Evolutionary conservation across 1,140 invertebrate species (phyloP).

Genomic region (Brachionus asplanchnoidis): DNA sequence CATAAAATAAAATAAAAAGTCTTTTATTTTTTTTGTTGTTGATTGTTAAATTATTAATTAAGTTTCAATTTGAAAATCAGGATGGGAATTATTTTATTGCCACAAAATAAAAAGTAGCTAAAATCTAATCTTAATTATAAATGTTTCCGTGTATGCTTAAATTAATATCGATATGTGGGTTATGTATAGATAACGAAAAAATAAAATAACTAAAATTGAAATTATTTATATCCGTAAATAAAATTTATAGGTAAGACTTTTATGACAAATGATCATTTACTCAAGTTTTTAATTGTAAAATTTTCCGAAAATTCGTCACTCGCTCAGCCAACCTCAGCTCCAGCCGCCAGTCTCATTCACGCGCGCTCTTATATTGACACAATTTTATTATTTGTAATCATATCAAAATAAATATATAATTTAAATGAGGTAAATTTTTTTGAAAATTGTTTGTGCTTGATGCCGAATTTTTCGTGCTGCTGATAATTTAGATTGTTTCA

Average conservation of each 20-base stretch:
- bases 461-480: slow-evolving; percentile 10
- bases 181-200: background rate
- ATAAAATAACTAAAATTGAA: slow-evolving; percentile 9
- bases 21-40: background rate
- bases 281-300: slow-evolving; percentile 28
- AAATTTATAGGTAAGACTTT: slow-evolving; percentile 30
- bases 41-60: background rate
- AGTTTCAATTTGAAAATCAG: slow-evolving; percentile 34
- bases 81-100: slow-evolving; percentile 25
- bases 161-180: slow-evolving; percentile 24
- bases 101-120: background rate
- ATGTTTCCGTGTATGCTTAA: slow-evolving; percentile 24
- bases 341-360: background rate
- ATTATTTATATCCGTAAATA: slow-evolving; percentile 40
- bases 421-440: background rate
- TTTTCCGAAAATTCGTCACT: slow-evolving; percentile 16
- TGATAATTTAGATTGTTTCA: slow-evolving; percentile 16
- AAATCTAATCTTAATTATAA: slow-evolving; percentile 37
- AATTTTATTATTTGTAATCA: slow-evolving; percentile 29
- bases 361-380: background rate
- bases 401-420: slow-evolving; percentile 24
- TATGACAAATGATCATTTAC: slow-evolving; percentile 39
- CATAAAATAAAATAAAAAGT: background rate
- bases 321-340: background rate
- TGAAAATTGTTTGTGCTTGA: slow-evolving; percentile 32